phyloP scores from a whole-genome alignment of 2,888 invertebrate genomes.

The Drosophila vallismaia region DNA sequence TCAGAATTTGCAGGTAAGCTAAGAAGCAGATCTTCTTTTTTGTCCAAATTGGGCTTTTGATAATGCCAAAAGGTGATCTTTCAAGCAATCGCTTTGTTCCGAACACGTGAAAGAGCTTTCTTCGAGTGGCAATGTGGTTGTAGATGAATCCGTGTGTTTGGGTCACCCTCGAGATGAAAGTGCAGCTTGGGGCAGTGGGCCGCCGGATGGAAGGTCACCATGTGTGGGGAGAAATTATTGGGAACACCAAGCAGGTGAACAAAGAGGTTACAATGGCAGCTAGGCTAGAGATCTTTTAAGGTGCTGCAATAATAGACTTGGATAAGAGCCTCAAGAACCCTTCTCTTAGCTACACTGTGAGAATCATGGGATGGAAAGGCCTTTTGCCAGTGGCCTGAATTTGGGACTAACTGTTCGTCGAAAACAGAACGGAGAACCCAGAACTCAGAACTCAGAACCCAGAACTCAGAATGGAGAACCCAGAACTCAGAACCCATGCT shows the following conservation, averaged over 20 bases:
- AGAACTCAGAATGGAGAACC: neutral
- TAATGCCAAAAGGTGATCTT: neutral
- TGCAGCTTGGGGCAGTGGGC: constrained; percentile 30
- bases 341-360: neutral
- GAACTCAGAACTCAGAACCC: neutral
- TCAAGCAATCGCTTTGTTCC: neutral
- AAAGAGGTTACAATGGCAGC: neutral
- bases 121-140: neutral
- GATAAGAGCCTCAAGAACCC: neutral
- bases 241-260: constrained; percentile 18
- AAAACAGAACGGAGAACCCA: neutral
- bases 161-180: constrained; percentile 35
- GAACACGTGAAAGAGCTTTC: constrained; percentile 17
- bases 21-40: constrained; percentile 1
- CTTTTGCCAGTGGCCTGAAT: constrained; percentile 28
- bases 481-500: neutral
- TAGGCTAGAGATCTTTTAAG: neutral
- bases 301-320: neutral
- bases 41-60: constrained; percentile 7
- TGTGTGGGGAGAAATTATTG: constrained; percentile 1
- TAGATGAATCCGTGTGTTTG: neutral
- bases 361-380: constrained; percentile 2
- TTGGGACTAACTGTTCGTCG: constrained; percentile 18
- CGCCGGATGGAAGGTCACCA: constrained; percentile 33
- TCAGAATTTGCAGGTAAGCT: constrained; percentile 18